Base-by-base conservation (phyloP, 2,797 vertebrate genomes). In the Calcarius lapponicus region DNA sequence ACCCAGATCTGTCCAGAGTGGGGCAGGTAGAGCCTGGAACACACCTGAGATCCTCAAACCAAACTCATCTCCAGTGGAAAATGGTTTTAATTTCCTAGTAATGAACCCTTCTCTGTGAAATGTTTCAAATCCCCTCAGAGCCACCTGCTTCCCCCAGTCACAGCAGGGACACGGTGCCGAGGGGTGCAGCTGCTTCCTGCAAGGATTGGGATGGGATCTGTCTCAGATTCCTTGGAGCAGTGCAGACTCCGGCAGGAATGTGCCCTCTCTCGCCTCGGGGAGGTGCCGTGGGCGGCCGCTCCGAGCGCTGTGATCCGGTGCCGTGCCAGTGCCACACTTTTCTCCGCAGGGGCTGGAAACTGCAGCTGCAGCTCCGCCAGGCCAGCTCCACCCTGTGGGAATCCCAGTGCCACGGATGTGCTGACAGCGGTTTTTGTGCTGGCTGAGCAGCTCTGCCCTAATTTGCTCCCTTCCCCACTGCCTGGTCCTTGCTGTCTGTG, bases 1-100 rank as follows among this genome's bases (percentile, higher is more conserved):
- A 32, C 2, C 2, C 13, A 0, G 12, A 62, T 81, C 70, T 0
- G 0, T 2, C 17, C 1, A 0, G 2, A 54, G 50, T 5, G 3
- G n/a, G 69, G 62, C 48, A 67, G 83, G 42, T 16, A 36, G 57
- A 84, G 47, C 86, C 69, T 32, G 76, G 40, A 56, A 13, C 65
- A 36, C 45, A 26, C 4, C 2, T 18, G 51, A 53, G 78, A 80
- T 22, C 51, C 60, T 51, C 60, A 57, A n/a, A 4, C 34, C 40
- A 29, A 50, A 73, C 11, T 5, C 2, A 57, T 31, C 48, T 9
- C 47, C 25, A 47, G 10, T 28, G 18, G n/a, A 36, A 71, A 80
- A n/a, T 2, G 8, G 1, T 54, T 91, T 86, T 88, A 58, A 81
- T 86, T 58, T 53, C 69, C 57, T 45, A 38, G 11, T 8, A 36